A percentile compares a stretch with the other conserved stretches of the same genome.
Conservation (phyloP, 1,140 invertebrate species). For the Phymastichus coffea region DNA sequence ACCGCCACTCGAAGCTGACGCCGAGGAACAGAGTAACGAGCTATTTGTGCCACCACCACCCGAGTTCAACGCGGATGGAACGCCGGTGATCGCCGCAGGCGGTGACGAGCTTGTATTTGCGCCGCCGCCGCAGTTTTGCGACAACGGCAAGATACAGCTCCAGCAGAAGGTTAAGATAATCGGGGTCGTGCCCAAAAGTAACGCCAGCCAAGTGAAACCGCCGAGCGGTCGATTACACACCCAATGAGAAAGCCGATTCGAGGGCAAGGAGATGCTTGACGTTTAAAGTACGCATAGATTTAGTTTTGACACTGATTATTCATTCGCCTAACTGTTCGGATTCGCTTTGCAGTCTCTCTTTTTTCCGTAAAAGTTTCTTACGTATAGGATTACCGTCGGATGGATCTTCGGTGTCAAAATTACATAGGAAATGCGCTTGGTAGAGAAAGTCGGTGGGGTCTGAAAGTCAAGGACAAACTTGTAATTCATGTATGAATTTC, state of each 20-base stretch:
- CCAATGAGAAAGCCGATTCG: too few species aligned
- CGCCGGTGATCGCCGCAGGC: conserved; percentile 41
- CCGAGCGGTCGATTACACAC: conserved; percentile 58
- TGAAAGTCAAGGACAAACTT: too few species aligned
- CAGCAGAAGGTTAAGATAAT: conserved; percentile 72
- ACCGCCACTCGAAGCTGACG: conserved; percentile 76
- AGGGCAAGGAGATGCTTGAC: neutral
- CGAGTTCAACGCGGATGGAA: conserved; percentile 64
- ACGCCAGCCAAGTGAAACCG: conserved; percentile 49
- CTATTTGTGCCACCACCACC: conserved; percentile 77
- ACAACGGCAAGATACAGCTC: conserved; percentile 48
- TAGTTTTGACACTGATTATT: conserved; percentile 27
- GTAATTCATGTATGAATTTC: too few species aligned
- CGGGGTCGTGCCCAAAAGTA: conserved; percentile 72
- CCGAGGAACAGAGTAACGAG: conserved; percentile 65
- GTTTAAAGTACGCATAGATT: conserved; percentile 7
- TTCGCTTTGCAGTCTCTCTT: too few species aligned
- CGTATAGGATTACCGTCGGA: too few species aligned
- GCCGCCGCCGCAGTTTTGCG: conserved; percentile 72
- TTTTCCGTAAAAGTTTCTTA: too few species aligned
- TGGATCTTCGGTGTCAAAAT: too few species aligned
- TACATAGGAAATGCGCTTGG: too few species aligned
- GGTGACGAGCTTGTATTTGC: conserved; percentile 62
- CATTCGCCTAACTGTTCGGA: too few species aligned
- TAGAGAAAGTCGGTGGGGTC: too few species aligned